These are phyloP conservation scores for Syngnathus scovelli DNA, from an alignment of 2,113 vertebrate species.

Conservation along the genomic window DNA sequence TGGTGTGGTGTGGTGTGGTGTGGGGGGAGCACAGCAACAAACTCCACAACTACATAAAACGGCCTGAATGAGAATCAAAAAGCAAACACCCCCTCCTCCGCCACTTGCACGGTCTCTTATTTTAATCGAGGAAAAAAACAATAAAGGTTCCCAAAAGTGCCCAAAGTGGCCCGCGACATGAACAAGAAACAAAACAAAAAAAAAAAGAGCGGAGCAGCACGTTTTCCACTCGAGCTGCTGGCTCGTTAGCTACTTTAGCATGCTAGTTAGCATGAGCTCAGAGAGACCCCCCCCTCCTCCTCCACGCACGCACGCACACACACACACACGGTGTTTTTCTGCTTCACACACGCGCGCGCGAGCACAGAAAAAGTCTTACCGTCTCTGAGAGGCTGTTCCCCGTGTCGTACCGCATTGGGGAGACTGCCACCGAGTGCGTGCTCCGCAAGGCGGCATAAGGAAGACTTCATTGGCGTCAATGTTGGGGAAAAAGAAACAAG, in stretches of 20 bases:
- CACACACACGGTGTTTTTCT: background rate
- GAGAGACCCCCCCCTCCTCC: slow-evolving; percentile 5
- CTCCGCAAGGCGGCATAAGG: slow-evolving; percentile 61
- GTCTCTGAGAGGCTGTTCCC: slow-evolving; percentile 66
- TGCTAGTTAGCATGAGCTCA: slow-evolving; percentile 45
- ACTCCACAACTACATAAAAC: slow-evolving; percentile 69
- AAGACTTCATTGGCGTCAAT: slow-evolving; percentile 43
- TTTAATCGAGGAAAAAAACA: background rate
- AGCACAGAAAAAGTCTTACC: slow-evolving; percentile 53
- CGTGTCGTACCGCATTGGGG: slow-evolving; percentile 67
- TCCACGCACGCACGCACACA: background rate
- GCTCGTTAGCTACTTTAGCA: slow-evolving; percentile 47
- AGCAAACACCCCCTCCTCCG: background rate
- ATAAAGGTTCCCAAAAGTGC: background rate
- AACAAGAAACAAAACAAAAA: slow-evolving; percentile 47
- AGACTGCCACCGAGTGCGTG: slow-evolving; percentile 56
- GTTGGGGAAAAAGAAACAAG: slow-evolving; percentile 41
- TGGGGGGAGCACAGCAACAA: slow-evolving; percentile 67
- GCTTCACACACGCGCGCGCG: background rate
- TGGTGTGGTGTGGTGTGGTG: slow-evolving; percentile 52
- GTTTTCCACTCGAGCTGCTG: slow-evolving; percentile 59
- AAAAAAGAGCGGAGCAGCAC: slow-evolving; percentile 55
- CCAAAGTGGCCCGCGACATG: slow-evolving; percentile 10
- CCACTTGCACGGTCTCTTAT: background rate
- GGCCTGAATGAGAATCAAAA: slow-evolving; percentile 43